Evolutionary conservation across 2,113 vertebrate species (phyloP).

Genomic region (Microtus pennsylvanicus): DNA sequence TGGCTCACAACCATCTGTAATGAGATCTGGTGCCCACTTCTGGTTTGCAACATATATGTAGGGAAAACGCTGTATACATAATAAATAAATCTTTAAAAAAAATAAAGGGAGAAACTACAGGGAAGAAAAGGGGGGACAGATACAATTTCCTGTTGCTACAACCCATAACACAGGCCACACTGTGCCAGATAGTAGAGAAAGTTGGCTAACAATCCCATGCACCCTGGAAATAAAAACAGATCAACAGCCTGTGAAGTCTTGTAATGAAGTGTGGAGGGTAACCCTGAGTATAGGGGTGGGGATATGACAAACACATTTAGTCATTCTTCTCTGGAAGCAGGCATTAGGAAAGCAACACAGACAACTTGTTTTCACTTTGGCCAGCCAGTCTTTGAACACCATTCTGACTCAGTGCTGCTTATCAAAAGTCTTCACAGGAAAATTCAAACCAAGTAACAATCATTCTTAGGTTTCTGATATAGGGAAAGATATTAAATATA

Average conservation of each 20-base stretch:
- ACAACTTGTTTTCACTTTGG: neutral
- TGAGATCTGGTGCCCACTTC: too few species aligned
- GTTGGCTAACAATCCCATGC: neutral
- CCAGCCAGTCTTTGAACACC: neutral
- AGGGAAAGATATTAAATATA: neutral
- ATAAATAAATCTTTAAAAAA: too few species aligned
- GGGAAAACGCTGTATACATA: too few species aligned
- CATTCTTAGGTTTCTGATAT: neutral
- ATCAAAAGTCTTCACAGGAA: conserved; percentile 16
- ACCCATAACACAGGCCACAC: neutral
- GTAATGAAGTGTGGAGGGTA: neutral
- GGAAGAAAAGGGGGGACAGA: neutral
- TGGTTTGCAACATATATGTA: too few species aligned
- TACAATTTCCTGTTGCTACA: neutral
- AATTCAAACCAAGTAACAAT: conserved; percentile 42
- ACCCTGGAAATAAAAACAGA: neutral
- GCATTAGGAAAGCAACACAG: neutral
- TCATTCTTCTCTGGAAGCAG: neutral
- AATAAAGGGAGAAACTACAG: neutral
- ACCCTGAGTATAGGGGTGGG: neutral
- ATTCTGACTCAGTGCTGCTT: conserved; percentile 12
- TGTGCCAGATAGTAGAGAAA: neutral
- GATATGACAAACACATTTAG: neutral
- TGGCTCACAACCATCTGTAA: too few species aligned
- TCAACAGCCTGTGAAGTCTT: neutral